Conservation (phyloP, 2,888 invertebrate species). For the Brachyopa scutellaris region DNA sequence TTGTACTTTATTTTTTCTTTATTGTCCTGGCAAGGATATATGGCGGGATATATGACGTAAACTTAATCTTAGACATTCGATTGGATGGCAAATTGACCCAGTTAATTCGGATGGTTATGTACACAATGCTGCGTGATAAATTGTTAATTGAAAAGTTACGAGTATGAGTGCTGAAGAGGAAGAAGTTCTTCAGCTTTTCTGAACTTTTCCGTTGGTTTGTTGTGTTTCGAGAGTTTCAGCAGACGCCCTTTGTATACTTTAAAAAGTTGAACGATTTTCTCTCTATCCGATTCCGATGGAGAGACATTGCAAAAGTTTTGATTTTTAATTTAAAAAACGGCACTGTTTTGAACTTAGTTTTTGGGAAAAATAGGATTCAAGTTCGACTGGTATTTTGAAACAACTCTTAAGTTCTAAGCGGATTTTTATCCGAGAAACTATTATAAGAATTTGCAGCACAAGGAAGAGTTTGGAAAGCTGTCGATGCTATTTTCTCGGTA, state of each 20-base stretch:
- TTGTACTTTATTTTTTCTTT: too few relatives aligned
- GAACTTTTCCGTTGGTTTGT: background rate
- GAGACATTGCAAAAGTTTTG: background rate
- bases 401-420: too few relatives aligned
- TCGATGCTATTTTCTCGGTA: too few relatives aligned
- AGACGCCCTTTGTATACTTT: background rate
- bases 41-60: background rate
- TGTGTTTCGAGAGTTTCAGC: too few relatives aligned
- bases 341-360: too few relatives aligned
- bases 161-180: background rate
- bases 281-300: background rate
- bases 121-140: slow-evolving; percentile 19
- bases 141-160: slow-evolving; percentile 39
- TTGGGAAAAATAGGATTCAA: too few relatives aligned
- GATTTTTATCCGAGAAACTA: too few relatives aligned
- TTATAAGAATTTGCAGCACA: too few relatives aligned
- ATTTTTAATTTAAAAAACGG: background rate
- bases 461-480: too few relatives aligned
- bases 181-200: background rate
- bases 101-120: slow-evolving; percentile 22
- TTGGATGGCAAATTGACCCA: slow-evolving; percentile 31
- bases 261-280: background rate
- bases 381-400: too few relatives aligned
- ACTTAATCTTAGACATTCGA: slow-evolving; percentile 34
- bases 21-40: too few relatives aligned